Evolutionary conservation across 2,113 vertebrate genomes (phyloP).

Genomic region (Larimichthys crocea): DNA sequence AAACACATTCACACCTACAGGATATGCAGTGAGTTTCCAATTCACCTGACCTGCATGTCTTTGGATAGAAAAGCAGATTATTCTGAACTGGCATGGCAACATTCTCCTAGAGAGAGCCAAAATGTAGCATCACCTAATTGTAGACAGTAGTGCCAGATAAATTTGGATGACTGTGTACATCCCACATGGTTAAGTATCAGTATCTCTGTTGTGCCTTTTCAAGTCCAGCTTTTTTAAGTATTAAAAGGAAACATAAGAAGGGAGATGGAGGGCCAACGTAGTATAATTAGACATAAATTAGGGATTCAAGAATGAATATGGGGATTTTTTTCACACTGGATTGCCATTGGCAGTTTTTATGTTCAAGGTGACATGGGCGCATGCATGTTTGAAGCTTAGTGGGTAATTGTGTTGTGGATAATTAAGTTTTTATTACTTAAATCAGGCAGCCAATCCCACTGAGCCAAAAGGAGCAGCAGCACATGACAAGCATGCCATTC

Average conservation of each 20-base stretch:
- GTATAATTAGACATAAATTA: not conserved
- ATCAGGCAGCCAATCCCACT: constrained; percentile 23
- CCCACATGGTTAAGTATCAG: not conserved
- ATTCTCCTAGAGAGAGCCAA: not conserved
- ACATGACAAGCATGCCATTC: constrained; percentile 30
- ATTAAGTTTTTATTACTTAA: constrained; percentile 41
- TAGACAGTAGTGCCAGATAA: not conserved
- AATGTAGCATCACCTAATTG: not conserved
- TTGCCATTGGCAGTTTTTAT: constrained; percentile 17
- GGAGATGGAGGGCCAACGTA: too few relatives aligned
- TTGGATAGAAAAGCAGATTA: constrained; percentile 6
- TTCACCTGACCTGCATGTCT: constrained; percentile 8
- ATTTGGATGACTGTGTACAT: not conserved
- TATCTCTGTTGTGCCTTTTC: not conserved
- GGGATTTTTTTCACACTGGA: not conserved
- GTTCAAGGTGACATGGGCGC: constrained; percentile 16
- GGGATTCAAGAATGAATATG: not conserved
- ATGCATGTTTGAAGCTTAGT: constrained; percentile 37
- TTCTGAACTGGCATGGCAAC: not conserved
- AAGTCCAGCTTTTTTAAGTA: not conserved
- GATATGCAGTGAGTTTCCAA: not conserved
- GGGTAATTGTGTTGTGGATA: constrained; percentile 33
- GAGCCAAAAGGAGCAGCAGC: constrained; percentile 32
- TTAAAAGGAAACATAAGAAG: not conserved
- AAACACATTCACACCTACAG: constrained; percentile 27